Conservation (phyloP, 2,888 invertebrate genomes). For the Xestia rhomboidea region DNA sequence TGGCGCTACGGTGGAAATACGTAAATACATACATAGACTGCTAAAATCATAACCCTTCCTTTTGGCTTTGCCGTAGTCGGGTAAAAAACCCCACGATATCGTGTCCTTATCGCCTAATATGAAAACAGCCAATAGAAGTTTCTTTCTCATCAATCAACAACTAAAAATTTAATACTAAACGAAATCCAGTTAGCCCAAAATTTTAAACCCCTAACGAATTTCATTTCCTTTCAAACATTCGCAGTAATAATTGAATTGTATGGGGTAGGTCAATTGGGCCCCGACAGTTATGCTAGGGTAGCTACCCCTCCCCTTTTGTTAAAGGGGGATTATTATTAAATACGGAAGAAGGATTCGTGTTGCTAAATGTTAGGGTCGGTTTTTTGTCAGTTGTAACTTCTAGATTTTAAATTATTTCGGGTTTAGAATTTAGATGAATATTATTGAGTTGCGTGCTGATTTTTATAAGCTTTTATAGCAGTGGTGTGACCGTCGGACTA, state of each 20-base stretch:
- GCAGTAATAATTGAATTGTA: constrained; percentile 28
- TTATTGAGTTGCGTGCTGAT: background rate
- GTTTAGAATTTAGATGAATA: no score
- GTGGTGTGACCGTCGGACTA: no score
- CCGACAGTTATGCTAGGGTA: constrained; percentile 29
- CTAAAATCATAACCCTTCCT: no score
- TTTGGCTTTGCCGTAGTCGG: no score
- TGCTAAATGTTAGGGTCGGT: constrained; percentile 3
- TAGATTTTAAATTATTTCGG: constrained; percentile 7
- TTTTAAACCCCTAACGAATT: constrained; percentile 1
- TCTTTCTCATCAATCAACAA: background rate
- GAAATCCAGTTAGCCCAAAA: background rate
- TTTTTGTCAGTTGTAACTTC: background rate
- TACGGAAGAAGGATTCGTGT: background rate
- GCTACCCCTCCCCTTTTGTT: constrained; percentile 19
- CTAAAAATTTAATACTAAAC: background rate
- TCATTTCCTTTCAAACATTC: background rate
- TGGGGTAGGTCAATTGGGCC: constrained; percentile 30
- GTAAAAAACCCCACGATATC: no score
- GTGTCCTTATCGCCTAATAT: no score
- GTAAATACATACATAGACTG: no score
- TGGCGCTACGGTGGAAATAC: no score
- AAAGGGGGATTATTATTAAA: constrained; percentile 43
- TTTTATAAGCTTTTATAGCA: background rate
- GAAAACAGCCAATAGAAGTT: no score